Base-by-base conservation (phyloP, 2,888 invertebrate genomes). In the Notocelia uddmanniana region DNA sequence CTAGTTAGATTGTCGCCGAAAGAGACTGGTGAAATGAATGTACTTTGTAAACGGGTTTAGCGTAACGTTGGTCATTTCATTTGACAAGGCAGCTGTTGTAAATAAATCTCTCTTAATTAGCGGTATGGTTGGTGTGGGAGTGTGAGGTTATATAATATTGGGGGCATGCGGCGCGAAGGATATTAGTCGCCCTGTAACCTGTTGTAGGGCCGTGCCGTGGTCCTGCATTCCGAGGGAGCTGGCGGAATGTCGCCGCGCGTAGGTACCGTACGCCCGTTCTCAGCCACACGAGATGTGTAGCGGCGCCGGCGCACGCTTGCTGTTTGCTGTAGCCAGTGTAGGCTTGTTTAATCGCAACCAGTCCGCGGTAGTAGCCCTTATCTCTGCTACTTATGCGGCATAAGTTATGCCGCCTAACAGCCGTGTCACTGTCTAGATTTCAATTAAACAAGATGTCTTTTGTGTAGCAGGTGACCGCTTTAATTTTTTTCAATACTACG, bases 231-330 rank as follows among this genome's bases (percentile, higher is more conserved):
- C 90, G 87, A 81, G 82, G 87, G 83, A 83, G 88, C 84, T 85
- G 85, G 80, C 82, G 90, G 93, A 92, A 93, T 93, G 93, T 89
- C 89, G 85, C 85, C 85, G 84, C 79, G 80, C 81, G 83, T 87
- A 88, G 87, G 90, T 91, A 92, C 91, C 91, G 91, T 91, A 92
- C 84, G 80, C 77, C 78, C 85, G 82, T 87, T 88, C 88, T 88
- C 87, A 85, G 86, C 82, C 89, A 86, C 85, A 88, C 86, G 85
- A 91, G 88, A 91, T 92, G 90, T 87, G 89, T 92, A 88, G 87
- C 85, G 45, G 45, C 87, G 85, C 87, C 83, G 82, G 84, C 89
- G 85, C 85, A 83, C 81, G 80, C 81, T 87, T 84, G 81, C 79
- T 81, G 31, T 5, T 31, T 5, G 31, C n/a, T n/a, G n/a, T n/a